Conservation (phyloP, 2,113 vertebrate species). For the Cinclus cinclus region DNA sequence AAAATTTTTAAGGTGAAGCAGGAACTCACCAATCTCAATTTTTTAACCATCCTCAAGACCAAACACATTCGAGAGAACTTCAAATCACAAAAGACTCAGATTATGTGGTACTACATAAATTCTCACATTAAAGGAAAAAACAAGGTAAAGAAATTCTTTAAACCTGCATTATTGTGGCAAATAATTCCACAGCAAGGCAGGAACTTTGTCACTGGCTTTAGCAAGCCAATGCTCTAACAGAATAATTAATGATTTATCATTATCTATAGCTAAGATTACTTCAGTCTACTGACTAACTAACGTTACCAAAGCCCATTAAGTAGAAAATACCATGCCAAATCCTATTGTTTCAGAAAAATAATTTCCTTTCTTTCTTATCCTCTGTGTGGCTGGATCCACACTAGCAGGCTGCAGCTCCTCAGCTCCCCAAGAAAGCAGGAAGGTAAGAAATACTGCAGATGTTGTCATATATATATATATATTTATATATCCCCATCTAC, state of each 20-base stretch:
- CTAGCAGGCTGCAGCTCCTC: neutral
- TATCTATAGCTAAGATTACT: neutral
- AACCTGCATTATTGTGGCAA: neutral
- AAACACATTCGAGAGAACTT: neutral
- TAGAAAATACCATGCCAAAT: neutral
- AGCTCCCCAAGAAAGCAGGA: neutral
- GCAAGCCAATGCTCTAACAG: neutral
- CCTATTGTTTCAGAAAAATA: neutral
- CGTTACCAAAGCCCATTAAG: neutral
- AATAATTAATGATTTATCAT: neutral
- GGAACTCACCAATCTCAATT: neutral
- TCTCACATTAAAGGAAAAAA: neutral
- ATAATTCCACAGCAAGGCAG: neutral
- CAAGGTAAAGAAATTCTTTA: neutral
- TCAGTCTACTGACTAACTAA: neutral
- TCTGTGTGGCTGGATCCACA: neutral
- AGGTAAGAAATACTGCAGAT: neutral
- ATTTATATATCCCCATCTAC: neutral
- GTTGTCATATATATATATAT: rapidly evolving
- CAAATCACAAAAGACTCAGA: neutral
- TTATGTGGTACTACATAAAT: neutral
- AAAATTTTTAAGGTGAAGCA: neutral
- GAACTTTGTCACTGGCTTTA: neutral
- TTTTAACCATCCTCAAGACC: neutral
- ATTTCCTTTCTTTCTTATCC: neutral